Evolutionary conservation across 2,888 invertebrate species (phyloP), one percentile per base, ranked within the genome.

Genomic region (Heliconius aoede): DNA sequence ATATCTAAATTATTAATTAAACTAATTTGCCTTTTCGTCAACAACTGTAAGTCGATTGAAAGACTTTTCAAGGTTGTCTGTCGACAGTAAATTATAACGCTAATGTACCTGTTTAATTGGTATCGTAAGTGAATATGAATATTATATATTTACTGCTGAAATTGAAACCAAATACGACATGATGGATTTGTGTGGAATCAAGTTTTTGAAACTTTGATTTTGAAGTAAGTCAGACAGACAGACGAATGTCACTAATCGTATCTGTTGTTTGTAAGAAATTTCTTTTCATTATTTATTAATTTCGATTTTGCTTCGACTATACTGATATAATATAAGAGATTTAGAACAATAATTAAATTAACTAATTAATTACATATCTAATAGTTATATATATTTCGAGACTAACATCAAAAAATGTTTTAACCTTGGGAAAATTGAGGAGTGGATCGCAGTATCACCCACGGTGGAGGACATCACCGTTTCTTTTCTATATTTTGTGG

Each of bases 1-100:
- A 51, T 68, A 61, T 30, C 69, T 51, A 55, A 40, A 72, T 46
- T 67, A 72, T 76, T 72, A 76, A 72, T 76, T 72, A 60, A 72
- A 72, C 24, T 21, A 67, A 67, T 67, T 76, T 72, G 55, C 40
- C 26, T 67, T 76, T 58, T 65, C 72, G 58, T 76, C 60, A 76
- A 76, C n/a, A 72, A 65, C 64, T 64, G 2, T 30, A 76, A 72
- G 60, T 60, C 72, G 60, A 76, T 72, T 67, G 65, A 72, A 76
- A 67, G 76, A 67, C 72, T 40, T 72, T 24, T 28, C 36, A 72
- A 76, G 72, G 72, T 72, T 64, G 67, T 67, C 72, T 67, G 18
- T 61, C 28, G 40, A 62, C 24, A 40, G 36, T 61, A 30, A n/a
- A 21, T 72, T 26, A 46, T 21, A 62, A 36, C 30, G 18, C 4